A percentile compares a stretch with the other conserved stretches of the same genome.
phyloP scores from a whole-genome alignment of 2,888 invertebrate species.

The Lymantria dispar region DNA sequence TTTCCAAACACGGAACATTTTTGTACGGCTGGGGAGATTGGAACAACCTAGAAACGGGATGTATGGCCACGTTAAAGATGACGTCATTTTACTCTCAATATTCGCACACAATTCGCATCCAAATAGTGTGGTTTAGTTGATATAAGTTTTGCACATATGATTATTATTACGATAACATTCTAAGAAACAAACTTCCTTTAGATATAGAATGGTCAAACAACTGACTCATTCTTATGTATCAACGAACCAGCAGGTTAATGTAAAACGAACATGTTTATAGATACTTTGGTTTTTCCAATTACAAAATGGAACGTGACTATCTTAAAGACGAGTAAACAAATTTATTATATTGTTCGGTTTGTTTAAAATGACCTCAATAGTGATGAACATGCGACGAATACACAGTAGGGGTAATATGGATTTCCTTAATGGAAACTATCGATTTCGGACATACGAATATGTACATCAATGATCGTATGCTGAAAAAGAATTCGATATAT shows the following conservation, averaged over 20 bases:
- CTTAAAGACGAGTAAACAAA: not conserved
- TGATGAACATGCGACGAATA: no score
- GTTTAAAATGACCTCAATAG: no score
- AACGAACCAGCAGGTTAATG: conserved; percentile 4
- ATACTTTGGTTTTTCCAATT: not conserved
- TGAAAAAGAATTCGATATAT: no score
- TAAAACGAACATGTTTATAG: not conserved
- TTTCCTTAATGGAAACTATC: no score
- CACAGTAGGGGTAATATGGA: no score
- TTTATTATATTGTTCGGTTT: no score
- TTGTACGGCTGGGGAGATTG: no score
- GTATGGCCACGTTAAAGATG: no score
- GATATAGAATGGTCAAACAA: conserved; percentile 14
- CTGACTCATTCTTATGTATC: conserved; percentile 16
- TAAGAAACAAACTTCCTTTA: conserved; percentile 25
- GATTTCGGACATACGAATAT: no score
- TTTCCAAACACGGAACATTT: no score
- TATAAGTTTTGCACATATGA: conserved; percentile 14
- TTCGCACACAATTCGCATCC: conserved; percentile 18
- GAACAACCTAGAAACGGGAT: no score
- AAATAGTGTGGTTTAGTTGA: conserved; percentile 10
- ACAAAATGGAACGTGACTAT: not conserved
- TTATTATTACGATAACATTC: conserved; percentile 24
- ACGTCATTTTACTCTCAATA: conserved; percentile 12
- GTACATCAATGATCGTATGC: no score